A percentile compares a stretch with the other conserved stretches of the same genome.
phyloP scores from a whole-genome alignment of 2,113 vertebrate species.

The Alouatta palliata region DNA sequence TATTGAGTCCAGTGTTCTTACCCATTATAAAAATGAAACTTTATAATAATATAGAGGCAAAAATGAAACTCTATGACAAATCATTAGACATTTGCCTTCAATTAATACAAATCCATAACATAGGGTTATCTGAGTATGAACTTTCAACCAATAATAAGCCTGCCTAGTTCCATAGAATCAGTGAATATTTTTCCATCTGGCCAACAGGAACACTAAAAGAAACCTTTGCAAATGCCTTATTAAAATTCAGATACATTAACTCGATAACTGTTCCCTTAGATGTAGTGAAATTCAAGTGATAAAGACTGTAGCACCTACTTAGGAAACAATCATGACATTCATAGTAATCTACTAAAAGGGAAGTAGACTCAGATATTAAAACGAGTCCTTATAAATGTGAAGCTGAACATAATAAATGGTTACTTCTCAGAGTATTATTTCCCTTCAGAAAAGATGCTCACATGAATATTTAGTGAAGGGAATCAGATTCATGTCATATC shows the following conservation, averaged over 20 bases:
- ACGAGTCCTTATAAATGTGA: not conserved
- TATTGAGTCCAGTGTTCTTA: not conserved
- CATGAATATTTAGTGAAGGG: not conserved
- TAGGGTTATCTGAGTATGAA: not conserved
- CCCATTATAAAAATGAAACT: not conserved
- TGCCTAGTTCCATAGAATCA: not conserved
- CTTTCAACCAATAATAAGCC: not conserved
- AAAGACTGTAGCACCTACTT: not conserved
- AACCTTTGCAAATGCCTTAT: not conserved
- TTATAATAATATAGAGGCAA: not conserved
- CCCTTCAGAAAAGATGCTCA: not conserved
- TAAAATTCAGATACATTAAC: conserved; percentile 1
- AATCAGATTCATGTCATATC: not conserved
- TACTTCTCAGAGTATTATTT: not conserved
- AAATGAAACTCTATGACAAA: not conserved
- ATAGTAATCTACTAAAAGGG: not conserved
- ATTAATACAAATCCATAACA: not conserved
- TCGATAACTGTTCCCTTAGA: not conserved
- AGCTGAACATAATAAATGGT: not conserved
- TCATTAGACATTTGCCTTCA: not conserved
- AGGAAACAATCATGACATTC: not conserved
- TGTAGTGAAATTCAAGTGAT: not conserved
- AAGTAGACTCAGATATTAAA: not conserved
- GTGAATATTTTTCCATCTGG: not conserved
- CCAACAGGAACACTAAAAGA: not conserved